These are phyloP conservation scores for Miltochrista miniata DNA, from an alignment of 2,888 invertebrate genomes.

Conservation along the genomic window DNA sequence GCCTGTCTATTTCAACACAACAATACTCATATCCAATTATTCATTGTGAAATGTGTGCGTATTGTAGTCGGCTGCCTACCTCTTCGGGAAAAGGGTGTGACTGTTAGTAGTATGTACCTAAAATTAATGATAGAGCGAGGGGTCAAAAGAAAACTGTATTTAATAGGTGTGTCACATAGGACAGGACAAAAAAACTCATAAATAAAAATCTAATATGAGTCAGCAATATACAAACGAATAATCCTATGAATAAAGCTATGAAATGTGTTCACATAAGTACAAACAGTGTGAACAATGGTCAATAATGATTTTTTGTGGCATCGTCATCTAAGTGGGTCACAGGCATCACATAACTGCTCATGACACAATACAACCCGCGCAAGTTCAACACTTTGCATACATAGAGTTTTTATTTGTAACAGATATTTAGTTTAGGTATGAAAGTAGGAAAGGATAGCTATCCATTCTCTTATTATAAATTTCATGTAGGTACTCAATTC, in stretches of 20 bases:
- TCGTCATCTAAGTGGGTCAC: constrained; percentile 65
- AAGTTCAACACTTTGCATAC: constrained; percentile 59
- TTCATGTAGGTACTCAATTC: too few relatives aligned
- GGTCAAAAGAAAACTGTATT: too few relatives aligned
- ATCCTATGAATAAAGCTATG: constrained; percentile 4
- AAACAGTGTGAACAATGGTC: constrained; percentile 49
- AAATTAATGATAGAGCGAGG: too few relatives aligned
- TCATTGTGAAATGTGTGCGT: too few relatives aligned
- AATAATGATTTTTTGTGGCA: constrained; percentile 52
- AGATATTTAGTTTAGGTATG: constrained; percentile 28
- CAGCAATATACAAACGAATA: constrained; percentile 2
- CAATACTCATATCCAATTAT: too few relatives aligned
- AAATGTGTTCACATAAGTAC: constrained; percentile 7
- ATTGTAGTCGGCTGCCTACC: too few relatives aligned
- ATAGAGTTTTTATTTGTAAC: constrained; percentile 23
- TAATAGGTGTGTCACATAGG: too few relatives aligned
- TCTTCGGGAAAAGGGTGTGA: too few relatives aligned
- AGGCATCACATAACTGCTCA: constrained; percentile 71
- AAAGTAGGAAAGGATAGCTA: background rate
- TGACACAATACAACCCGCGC: constrained; percentile 63
- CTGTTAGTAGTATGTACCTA: too few relatives aligned
- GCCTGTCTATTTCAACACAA: too few relatives aligned
- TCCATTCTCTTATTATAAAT: too few relatives aligned
- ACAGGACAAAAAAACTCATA: background rate
- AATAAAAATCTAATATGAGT: constrained; percentile 17